Evolutionary conservation across 2,797 vertebrate species (phyloP).

Genomic region (Cichlasoma orientale): DNA sequence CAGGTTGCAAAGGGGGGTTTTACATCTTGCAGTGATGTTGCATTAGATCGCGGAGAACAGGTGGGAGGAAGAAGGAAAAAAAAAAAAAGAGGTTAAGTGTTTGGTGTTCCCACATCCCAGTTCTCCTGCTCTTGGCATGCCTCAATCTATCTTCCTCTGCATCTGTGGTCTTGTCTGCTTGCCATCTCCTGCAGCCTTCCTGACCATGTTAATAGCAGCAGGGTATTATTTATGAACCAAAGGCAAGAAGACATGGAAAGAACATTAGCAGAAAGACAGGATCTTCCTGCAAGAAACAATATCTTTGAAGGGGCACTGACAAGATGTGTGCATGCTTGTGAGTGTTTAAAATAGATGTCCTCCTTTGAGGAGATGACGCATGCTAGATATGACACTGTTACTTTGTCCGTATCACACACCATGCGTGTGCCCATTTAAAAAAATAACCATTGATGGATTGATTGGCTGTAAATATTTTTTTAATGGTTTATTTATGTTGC

Average conservation of each 20-base stretch:
- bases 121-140: constrained; percentile 38
- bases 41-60: constrained; percentile 58
- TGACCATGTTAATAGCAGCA: constrained; percentile 44
- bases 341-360: constrained; percentile 67
- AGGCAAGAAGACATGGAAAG: constrained; percentile 57
- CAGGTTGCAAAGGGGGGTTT: constrained; percentile 45
- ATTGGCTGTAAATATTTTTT: constrained; percentile 36
- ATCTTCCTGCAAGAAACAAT: constrained; percentile 7
- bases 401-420: not conserved
- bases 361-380: constrained; percentile 60
- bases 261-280: constrained; percentile 55
- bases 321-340: constrained; percentile 4
- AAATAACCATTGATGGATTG: constrained; percentile 38
- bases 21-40: constrained; percentile 54
- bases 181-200: constrained; percentile 21
- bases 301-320: constrained; percentile 23
- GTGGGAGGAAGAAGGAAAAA: constrained; percentile 43
- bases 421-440: not conserved
- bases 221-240: constrained; percentile 66
- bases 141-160: constrained; percentile 37
- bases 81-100: constrained; percentile 61
- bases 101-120: constrained; percentile 44
- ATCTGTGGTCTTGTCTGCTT: constrained; percentile 5
- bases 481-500: not conserved
- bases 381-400: constrained; percentile 22